A percentile compares a stretch with the other conserved stretches of the same genome.
phyloP scores from a whole-genome alignment of 2,113 vertebrate species.

The Heloderma charlesbogerti region DNA sequence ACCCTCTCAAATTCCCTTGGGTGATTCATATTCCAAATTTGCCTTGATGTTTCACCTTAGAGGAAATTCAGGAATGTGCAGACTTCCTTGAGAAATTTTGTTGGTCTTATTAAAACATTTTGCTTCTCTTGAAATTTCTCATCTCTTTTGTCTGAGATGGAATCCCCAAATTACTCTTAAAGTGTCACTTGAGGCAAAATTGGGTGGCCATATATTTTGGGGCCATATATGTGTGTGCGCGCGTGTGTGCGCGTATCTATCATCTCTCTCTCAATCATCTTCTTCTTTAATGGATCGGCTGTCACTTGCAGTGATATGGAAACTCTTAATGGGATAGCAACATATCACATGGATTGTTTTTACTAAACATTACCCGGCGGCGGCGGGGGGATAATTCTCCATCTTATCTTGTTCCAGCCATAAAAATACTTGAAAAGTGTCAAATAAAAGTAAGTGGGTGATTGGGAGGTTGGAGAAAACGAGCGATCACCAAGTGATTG shows the following conservation, averaged over 20 bases:
- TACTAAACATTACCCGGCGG: too few relatives aligned
- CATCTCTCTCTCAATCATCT: too few relatives aligned
- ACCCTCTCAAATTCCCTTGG: not conserved
- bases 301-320: not conserved
- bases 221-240: not conserved
- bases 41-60: not conserved
- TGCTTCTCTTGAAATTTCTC: too few relatives aligned
- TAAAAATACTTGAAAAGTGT: not conserved
- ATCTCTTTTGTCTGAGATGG: not conserved
- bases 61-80: not conserved
- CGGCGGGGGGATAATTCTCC: not conserved
- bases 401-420: not conserved
- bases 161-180: not conserved
- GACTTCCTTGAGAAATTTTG: not conserved
- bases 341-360: not conserved
- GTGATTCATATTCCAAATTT: not conserved
- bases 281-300: too few relatives aligned
- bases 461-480: not conserved
- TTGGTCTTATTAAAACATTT: not conserved
- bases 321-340: not conserved
- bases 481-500: constrained; percentile 21
- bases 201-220: not conserved
- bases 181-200: not conserved
- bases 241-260: too few relatives aligned
- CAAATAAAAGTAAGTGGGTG: not conserved